These are phyloP conservation scores for Heliconius hermathena DNA, from an alignment of 1,140 invertebrate species.

Conservation along the genomic window DNA sequence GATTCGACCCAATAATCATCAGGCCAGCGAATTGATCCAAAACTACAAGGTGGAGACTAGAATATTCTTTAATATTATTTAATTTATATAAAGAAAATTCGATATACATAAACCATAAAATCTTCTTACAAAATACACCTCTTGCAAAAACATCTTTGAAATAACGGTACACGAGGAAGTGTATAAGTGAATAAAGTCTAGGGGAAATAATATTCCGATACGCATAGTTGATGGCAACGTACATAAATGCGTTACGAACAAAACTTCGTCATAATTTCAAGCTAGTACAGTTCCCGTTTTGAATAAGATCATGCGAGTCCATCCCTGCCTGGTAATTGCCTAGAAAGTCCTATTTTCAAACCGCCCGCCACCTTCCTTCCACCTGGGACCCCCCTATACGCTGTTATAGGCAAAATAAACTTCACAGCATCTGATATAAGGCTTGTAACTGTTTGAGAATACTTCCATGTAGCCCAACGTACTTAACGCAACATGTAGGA, in stretches of 20 bases:
- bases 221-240: conserved; percentile 5
- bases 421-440: conserved; percentile 4
- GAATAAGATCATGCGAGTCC: conserved; percentile 48
- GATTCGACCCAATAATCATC: too few species aligned
- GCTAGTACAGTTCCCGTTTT: conserved; percentile 40
- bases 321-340: conserved; percentile 66
- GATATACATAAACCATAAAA: background rate
- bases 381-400: conserved; percentile 30
- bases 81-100: too few species aligned
- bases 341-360: conserved; percentile 62
- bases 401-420: conserved; percentile 24
- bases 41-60: too few species aligned
- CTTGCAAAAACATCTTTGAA: background rate
- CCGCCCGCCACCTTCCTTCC: conserved; percentile 43
- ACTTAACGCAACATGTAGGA: conserved; percentile 19
- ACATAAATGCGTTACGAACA: conserved; percentile 29
- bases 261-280: conserved; percentile 37
- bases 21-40: too few species aligned
- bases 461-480: conserved; percentile 14
- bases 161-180: background rate
- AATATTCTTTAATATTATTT: too few species aligned
- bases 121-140: background rate
- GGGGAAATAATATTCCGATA: background rate
- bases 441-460: conserved; percentile 9
- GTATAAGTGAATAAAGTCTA: conserved; percentile 7